Conservation (phyloP, 30 jellyfish, hydroid and myxozoan genomes). For the Hydractinia symbiolongicarpus region DNA sequence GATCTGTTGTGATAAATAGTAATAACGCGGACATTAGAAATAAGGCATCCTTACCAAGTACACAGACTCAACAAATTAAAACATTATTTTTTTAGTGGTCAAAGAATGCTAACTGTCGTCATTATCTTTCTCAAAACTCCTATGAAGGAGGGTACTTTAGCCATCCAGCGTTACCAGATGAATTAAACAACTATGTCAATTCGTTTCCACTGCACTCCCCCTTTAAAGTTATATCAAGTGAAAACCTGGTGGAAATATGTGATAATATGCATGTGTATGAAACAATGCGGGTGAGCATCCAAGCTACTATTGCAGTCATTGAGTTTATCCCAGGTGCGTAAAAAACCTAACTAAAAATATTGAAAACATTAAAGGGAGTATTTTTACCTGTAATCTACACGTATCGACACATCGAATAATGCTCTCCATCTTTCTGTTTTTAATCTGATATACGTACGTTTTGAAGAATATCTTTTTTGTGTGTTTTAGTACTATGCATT, state of each 20-base stretch:
- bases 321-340: neutral
- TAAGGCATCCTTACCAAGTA: no score
- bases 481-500: no score
- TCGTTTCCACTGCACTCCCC: neutral
- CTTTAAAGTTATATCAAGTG: constrained; percentile 2
- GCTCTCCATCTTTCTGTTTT: no score
- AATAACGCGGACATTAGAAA: no score
- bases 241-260: neutral
- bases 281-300: neutral
- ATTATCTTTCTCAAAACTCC: neutral
- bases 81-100: neutral
- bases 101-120: neutral
- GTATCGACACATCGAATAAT: no score
- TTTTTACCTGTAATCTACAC: no score
- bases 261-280: constrained; percentile 2
- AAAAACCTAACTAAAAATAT: no score
- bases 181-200: neutral
- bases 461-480: no score
- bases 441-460: no score
- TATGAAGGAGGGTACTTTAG: constrained; percentile 18
- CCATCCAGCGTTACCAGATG: constrained; percentile 21
- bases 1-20: no score
- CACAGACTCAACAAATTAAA: no score
- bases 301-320: neutral
- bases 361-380: no score